phyloP scores from a whole-genome alignment of 2,113 vertebrate species.

The Anolis carolinensis region DNA sequence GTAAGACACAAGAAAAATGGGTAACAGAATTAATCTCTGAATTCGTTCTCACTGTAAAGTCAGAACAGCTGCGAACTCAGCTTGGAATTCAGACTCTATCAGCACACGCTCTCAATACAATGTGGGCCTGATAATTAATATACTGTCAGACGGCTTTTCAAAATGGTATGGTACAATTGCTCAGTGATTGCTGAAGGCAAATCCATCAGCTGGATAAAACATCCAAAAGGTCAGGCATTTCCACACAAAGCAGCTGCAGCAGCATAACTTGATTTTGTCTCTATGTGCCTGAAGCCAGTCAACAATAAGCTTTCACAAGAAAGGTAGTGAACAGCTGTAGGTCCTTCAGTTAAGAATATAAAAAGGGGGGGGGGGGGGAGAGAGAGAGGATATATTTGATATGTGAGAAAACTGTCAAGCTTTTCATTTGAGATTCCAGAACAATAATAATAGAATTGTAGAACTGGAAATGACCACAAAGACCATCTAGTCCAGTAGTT shows the following conservation, averaged over 20 bases:
- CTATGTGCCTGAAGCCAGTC: constrained; percentile 61
- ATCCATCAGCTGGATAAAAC: constrained; percentile 57
- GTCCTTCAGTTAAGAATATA: constrained; percentile 30
- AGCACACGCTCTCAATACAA: neutral
- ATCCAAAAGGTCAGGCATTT: constrained; percentile 65
- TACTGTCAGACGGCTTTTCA: constrained; percentile 32
- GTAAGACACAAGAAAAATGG: neutral
- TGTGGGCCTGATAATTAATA: constrained; percentile 17
- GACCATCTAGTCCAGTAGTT: too few species aligned
- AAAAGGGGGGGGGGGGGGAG: too few species aligned
- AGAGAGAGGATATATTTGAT: neutral
- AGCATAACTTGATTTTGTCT: constrained; percentile 66
- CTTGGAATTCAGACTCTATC: constrained; percentile 14
- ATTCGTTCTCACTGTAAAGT: neutral
- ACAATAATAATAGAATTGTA: neutral
- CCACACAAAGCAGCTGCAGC: constrained; percentile 63
- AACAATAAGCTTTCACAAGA: constrained; percentile 61
- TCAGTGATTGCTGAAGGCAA: constrained; percentile 40
- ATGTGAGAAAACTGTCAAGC: neutral
- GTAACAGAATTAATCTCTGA: neutral
- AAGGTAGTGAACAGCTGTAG: constrained; percentile 69
- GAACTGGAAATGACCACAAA: too few species aligned
- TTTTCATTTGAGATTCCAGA: neutral
- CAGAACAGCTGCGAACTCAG: constrained; percentile 11
- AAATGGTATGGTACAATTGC: constrained; percentile 43